Evolutionary conservation across 35 echinoderm and acorn worm species (phyloP), one percentile per base, ranked within the genome.

Genomic region (Anneissia japonica): DNA sequence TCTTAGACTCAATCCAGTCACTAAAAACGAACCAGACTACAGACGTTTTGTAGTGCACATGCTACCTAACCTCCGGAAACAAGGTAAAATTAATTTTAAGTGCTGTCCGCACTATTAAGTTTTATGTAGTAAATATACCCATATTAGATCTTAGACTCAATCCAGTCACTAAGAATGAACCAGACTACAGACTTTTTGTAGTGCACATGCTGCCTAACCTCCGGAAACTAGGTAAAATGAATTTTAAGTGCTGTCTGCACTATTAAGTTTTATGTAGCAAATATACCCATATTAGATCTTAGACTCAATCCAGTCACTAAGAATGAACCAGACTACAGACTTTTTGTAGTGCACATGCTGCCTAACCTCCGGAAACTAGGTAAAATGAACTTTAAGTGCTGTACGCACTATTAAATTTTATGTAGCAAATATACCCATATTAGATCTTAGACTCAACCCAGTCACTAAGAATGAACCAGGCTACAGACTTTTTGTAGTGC

Each of bases 161-260:
- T 82, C 96, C 96, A 74, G 96, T 99, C 23, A 94, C 96, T 14
- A 93, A 99, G 83, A 99, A 94, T 80, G 96, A 99, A 87, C 85
- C 88, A 2, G 96, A 99, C 46, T 99, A 99, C 84, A 80, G 96
- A 35, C 87, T 99, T 0, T 92, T 94, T 87, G 74, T 99, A 74
- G 92, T 99, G 43, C 96, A 99, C 46, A 91, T 99, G 86, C 80
- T 99, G 31, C 96, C 96, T 38, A 99, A 91, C 39, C 84, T 99
- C 34, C 91, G 96, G 40, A 94, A 94, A 84, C 89, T 99, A 34
- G 96, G 96, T 99, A 90, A 87, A 83, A 36, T 39, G 37, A 34
- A 34, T 30, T 37, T 83, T 39, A 32, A 37, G 12, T 19, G 12
- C 10, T 78, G 13, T 78, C 12, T 12, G 12, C 76, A 77, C 12